A percentile compares a stretch with the other conserved stretches of the same genome.
Conservation (phyloP, 2,888 invertebrate species). For the Spodoptera exigua region DNA sequence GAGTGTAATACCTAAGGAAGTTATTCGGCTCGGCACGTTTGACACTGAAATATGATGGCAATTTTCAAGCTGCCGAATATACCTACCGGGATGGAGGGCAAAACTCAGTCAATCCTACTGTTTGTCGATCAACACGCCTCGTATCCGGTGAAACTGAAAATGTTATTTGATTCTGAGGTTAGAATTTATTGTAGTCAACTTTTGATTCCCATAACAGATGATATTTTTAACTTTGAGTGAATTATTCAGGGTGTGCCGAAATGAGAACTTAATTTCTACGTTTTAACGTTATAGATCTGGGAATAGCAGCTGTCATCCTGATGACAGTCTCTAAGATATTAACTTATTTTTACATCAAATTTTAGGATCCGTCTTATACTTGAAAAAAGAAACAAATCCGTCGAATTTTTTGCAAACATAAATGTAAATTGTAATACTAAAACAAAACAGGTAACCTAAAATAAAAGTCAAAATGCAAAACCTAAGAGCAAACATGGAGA, state of each 20-base stretch:
- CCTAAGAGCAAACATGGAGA: conserved; percentile 17
- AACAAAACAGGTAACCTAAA: no score
- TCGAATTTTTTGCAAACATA: no score
- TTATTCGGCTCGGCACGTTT: conserved; percentile 77
- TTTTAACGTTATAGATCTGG: no score
- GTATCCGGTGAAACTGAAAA: conserved; percentile 77
- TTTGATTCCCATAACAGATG: conserved; percentile 39
- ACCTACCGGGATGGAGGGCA: conserved; percentile 59
- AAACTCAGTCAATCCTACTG: conserved; percentile 78
- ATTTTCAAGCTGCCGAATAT: conserved; percentile 80
- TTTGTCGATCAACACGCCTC: conserved; percentile 79
- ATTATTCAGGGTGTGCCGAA: not conserved
- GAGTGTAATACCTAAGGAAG: conserved; percentile 77
- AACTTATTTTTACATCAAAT: no score
- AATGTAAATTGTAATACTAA: no score
- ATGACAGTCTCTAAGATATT: no score
- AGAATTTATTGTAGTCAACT: conserved; percentile 61
- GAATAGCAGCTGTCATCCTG: no score
- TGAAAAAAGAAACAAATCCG: no score
- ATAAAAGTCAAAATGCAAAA: conserved; percentile 12
- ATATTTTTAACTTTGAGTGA: conserved; percentile 28
- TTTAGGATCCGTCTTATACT: no score
- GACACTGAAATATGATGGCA: conserved; percentile 85
- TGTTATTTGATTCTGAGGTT: conserved; percentile 70
- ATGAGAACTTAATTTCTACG: no score